phyloP scores from a whole-genome alignment of 2,888 invertebrate genomes.

The Hetaerina titia region DNA sequence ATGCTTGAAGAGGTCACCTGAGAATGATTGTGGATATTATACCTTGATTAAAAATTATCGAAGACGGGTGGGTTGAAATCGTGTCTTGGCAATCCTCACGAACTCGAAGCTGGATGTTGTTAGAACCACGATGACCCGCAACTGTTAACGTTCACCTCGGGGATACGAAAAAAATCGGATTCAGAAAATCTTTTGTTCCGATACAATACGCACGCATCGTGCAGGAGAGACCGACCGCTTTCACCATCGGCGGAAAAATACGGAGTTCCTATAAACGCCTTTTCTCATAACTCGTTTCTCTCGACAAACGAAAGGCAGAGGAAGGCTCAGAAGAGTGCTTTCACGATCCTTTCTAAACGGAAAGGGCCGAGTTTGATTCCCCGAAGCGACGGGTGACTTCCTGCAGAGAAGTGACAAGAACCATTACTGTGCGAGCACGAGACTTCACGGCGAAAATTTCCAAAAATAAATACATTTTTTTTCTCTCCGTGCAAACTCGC shows the following conservation, averaged over 20 bases:
- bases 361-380: background rate
- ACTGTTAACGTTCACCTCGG: too few species aligned
- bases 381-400: background rate
- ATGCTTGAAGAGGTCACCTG: too few species aligned
- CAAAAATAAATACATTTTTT: background rate
- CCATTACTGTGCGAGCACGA: background rate
- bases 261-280: background rate
- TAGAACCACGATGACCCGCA: too few species aligned
- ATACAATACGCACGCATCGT: background rate
- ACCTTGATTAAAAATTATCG: too few species aligned
- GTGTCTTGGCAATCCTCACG: too few species aligned
- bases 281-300: background rate
- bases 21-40: too few species aligned
- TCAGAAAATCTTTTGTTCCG: too few species aligned
- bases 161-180: too few species aligned
- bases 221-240: background rate
- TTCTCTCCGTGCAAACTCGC: background rate
- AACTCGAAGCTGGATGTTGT: too few species aligned
- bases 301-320: background rate
- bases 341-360: background rate
- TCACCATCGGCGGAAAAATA: background rate
- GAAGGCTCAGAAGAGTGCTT: background rate
- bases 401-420: background rate
- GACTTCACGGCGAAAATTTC: too few species aligned
- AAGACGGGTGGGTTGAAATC: too few species aligned